Evolutionary conservation across 2,888 invertebrate species (phyloP).

Genomic region (Pheosia gnoma): DNA sequence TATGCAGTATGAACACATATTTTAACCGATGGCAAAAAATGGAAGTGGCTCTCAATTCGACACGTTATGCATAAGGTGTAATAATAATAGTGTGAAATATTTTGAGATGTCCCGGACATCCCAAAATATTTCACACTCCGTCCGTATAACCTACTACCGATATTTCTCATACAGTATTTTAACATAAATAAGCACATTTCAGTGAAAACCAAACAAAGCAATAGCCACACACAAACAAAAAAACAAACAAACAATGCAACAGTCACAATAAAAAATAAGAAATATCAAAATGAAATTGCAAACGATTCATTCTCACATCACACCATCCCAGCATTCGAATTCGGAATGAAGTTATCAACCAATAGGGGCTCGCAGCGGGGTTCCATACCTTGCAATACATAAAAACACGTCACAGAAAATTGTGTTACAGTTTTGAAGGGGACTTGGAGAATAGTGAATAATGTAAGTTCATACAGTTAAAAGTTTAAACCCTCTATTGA

Average conservation of each 20-base stretch:
- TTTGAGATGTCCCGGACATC: too few relatives aligned
- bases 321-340: slow-evolving; percentile 48
- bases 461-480: slow-evolving; percentile 73
- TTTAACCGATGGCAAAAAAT: slow-evolving; percentile 1
- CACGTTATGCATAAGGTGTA: too few relatives aligned
- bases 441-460: slow-evolving; percentile 67
- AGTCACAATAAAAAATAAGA: slow-evolving; percentile 21
- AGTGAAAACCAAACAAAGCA: slow-evolving; percentile 19
- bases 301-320: slow-evolving; percentile 42
- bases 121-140: too few relatives aligned
- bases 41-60: too few relatives aligned
- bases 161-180: not conserved
- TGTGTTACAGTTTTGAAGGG: slow-evolving; percentile 63
- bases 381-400: slow-evolving; percentile 47
- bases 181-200: not conserved
- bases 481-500: slow-evolving; percentile 79
- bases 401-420: slow-evolving; percentile 67
- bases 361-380: slow-evolving; percentile 59
- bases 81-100: too few relatives aligned
- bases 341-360: slow-evolving; percentile 82
- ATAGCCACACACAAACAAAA: slow-evolving; percentile 21
- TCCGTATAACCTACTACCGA: too few relatives aligned
- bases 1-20: slow-evolving; percentile 22
- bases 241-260: slow-evolving; percentile 22
- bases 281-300: slow-evolving; percentile 33